Evolutionary conservation across 2,113 vertebrate genomes (phyloP).

Genomic region (Halcyon senegalensis): DNA sequence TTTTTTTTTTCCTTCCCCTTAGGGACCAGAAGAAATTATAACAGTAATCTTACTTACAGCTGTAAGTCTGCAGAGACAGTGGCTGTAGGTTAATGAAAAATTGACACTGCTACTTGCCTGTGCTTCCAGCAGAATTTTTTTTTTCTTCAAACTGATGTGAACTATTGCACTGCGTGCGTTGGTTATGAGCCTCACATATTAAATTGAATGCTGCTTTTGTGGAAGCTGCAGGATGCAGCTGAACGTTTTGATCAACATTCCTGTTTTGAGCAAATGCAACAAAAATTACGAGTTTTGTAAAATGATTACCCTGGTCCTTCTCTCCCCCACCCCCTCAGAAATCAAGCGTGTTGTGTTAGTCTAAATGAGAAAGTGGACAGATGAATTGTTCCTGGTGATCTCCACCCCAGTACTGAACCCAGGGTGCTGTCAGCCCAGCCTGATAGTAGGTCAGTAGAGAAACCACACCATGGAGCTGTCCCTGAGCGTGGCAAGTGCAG

Average conservation of each 20-base stretch:
- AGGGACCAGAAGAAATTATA: constrained; percentile 72
- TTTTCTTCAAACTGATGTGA: constrained; percentile 53
- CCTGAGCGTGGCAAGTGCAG: accelerated
- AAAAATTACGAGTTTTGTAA: background rate
- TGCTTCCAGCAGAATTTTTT: constrained; percentile 50
- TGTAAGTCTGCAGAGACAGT: constrained; percentile 57
- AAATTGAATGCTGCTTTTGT: constrained; percentile 7
- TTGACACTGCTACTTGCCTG: constrained; percentile 56
- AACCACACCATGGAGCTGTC: background rate
- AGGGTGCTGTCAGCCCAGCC: background rate
- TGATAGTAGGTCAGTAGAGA: background rate
- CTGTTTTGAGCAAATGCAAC: background rate
- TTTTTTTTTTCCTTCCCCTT: background rate
- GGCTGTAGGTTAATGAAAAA: constrained; percentile 77
- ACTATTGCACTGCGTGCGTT: constrained; percentile 24
- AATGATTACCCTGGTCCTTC: background rate
- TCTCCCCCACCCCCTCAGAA: background rate
- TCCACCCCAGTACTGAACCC: background rate
- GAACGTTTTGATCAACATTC: background rate
- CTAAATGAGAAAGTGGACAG: background rate
- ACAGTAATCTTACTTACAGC: constrained; percentile 69
- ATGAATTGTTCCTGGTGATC: background rate
- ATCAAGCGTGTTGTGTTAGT: background rate
- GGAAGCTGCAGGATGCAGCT: background rate
- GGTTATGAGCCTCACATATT: constrained; percentile 57